phyloP scores from a whole-genome alignment of 2,113 vertebrate species.

The Phrynosoma blainvillii region DNA sequence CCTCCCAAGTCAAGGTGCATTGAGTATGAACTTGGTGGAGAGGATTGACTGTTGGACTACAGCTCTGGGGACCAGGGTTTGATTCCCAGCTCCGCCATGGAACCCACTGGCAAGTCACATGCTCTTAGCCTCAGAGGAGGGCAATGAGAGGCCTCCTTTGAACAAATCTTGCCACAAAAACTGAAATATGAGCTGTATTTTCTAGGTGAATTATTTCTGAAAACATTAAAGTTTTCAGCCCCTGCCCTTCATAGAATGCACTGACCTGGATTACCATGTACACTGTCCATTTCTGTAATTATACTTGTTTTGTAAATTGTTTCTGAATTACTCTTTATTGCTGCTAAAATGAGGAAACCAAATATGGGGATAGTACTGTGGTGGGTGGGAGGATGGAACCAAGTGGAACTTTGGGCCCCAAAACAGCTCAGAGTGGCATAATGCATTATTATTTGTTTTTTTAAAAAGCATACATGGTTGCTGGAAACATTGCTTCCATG shows the following conservation, averaged over 20 bases:
- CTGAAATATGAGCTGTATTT: conserved; percentile 11
- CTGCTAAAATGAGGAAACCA: background rate
- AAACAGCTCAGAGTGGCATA: background rate
- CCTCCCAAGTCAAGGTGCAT: too few species aligned
- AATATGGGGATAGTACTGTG: background rate
- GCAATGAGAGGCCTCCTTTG: too few species aligned
- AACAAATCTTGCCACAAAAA: background rate
- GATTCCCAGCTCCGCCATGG: too few species aligned
- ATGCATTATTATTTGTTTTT: too few species aligned
- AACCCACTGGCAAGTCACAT: too few species aligned
- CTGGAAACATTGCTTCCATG: background rate
- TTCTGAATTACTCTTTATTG: background rate
- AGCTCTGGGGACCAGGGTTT: too few species aligned
- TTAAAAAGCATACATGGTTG: background rate
- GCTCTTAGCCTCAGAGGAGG: too few species aligned
- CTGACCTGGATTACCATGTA: background rate
- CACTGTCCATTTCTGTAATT: background rate
- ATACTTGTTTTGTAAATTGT: background rate
- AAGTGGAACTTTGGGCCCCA: background rate
- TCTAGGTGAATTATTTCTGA: conserved; percentile 4
- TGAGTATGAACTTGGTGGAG: too few species aligned
- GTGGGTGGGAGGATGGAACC: background rate
- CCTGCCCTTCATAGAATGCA: background rate
- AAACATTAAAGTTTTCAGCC: background rate
- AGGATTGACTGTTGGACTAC: too few species aligned